Evolutionary conservation across 2,888 invertebrate species (phyloP), one percentile per base, ranked within the genome.

Genomic region (Crepidodera aurea): DNA sequence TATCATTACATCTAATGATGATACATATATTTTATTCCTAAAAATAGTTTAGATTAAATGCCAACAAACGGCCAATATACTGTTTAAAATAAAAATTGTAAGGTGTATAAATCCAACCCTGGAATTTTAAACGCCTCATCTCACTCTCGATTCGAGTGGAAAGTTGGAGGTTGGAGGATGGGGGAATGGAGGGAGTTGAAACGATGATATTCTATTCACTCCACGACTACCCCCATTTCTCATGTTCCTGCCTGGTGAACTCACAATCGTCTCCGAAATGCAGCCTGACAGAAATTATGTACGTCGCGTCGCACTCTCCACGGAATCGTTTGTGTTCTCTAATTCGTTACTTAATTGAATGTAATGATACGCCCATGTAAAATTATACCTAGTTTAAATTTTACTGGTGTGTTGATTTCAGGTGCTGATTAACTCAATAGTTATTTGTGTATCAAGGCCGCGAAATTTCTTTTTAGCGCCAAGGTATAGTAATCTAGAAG

Each of bases 191-290:
- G 68, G 68, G 67, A 60, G 69, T 67, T 65, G 69, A 67, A 71
- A 71, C 71, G 75, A 34, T 56, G 18, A 75, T 75, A 73, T 75
- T 75, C 76, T 74, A 77, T 77, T 77, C 76, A 75, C 72, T 72
- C 69, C 74, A 73, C 75, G 72, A 69, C 71, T 67, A 70, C 71
- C 72, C 73, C 69, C 71, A 70, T 72, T 73, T 69, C 66, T 56
- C 64, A 62, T 64, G 57, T 61, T 64, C 64, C 62, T 58, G 62
- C 56, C 40, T 48, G 27, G 32, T 67, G 68, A 67, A 66, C 60
- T 73, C 73, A 13, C 44, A 25, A 44, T 22, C 44, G 44, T 69
- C 62, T 54, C 62, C 58, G 51, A 51, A 67, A 68, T 50, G 37
- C 44, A 60, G 53, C 55, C 22, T 46, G 57, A 57, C 56, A 64